phyloP scores from a whole-genome alignment of 1,140 invertebrate genomes.

The Neodiprion virginianus region DNA sequence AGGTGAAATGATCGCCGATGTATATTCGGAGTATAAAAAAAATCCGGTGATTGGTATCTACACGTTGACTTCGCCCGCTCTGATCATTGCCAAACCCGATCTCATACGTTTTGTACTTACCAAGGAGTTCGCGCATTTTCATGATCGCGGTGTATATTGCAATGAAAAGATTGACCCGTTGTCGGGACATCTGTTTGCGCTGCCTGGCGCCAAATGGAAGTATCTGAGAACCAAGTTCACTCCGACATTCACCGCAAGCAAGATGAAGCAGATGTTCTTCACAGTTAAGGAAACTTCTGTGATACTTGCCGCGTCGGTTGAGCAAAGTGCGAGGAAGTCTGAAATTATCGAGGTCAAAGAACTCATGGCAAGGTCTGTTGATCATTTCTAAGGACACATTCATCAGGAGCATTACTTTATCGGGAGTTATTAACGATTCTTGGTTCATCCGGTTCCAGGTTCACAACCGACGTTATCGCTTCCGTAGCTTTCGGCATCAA shows the following conservation, averaged over 20 bases:
- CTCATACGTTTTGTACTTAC: conserved; percentile 58
- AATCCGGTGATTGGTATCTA: conserved; percentile 53
- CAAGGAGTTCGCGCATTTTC: conserved; percentile 62
- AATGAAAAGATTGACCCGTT: conserved; percentile 62
- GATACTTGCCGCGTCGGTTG: conserved; percentile 40
- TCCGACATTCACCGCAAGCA: conserved; percentile 66
- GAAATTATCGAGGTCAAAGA: conserved; percentile 54
- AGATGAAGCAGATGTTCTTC: conserved; percentile 65
- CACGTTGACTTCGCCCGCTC: conserved; percentile 57
- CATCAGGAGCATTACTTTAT: background rate
- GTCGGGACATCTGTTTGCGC: conserved; percentile 61
- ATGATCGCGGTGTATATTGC: conserved; percentile 54
- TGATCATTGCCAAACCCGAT: conserved; percentile 59
- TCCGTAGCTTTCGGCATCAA: conserved; percentile 66
- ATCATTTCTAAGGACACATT: background rate
- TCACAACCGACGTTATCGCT: conserved; percentile 67
- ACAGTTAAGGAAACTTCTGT: conserved; percentile 56
- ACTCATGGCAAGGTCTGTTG: conserved; percentile 53
- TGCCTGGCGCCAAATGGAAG: conserved; percentile 61
- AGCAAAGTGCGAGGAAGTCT: conserved; percentile 30
- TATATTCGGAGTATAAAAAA: conserved; percentile 29
- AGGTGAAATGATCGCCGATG: conserved; percentile 30
- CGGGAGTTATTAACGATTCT: conserved; percentile 15
- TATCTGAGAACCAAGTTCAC: conserved; percentile 60
- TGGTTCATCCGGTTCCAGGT: conserved; percentile 38